phyloP scores from a whole-genome alignment of 2,113 vertebrate species.

The Oophaga pumilio region DNA sequence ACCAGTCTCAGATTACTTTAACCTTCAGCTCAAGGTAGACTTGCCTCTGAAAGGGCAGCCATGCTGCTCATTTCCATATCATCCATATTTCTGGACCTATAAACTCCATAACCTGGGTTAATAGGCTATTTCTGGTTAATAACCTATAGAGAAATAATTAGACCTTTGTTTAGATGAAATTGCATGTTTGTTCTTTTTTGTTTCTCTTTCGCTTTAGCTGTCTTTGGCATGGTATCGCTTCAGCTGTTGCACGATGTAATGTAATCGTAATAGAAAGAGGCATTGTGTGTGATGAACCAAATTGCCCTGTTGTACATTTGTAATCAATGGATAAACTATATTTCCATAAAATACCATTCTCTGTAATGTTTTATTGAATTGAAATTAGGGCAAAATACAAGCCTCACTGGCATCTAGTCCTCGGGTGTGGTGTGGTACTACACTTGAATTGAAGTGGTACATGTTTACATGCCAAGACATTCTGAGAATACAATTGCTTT shows the following conservation, averaged over 20 bases:
- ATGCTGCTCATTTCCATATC: not conserved
- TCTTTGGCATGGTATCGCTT: not conserved
- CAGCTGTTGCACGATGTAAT: not conserved
- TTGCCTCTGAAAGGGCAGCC: not conserved
- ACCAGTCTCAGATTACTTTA: not conserved
- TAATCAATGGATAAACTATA: not conserved
- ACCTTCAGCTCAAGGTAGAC: not conserved
- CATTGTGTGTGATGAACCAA: not conserved
- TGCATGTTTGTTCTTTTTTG: not conserved
- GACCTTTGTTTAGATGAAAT: not conserved
- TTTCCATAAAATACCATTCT: conserved; percentile 12
- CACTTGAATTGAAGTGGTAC: not conserved
- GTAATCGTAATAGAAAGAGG: not conserved
- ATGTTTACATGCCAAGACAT: not conserved
- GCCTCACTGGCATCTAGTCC: not conserved
- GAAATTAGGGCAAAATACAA: no score
- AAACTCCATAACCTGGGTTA: not conserved
- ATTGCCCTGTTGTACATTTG: not conserved
- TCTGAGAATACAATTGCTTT: not conserved
- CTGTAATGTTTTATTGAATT: not conserved
- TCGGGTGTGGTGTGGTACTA: not conserved
- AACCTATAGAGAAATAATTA: not conserved
- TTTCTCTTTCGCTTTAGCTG: not conserved
- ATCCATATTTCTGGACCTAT: not conserved
- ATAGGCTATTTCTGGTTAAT: not conserved